Evolutionary conservation across 2,113 vertebrate genomes (phyloP), one percentile per base, ranked within the genome.

Genomic region (Pterocles gutturalis): DNA sequence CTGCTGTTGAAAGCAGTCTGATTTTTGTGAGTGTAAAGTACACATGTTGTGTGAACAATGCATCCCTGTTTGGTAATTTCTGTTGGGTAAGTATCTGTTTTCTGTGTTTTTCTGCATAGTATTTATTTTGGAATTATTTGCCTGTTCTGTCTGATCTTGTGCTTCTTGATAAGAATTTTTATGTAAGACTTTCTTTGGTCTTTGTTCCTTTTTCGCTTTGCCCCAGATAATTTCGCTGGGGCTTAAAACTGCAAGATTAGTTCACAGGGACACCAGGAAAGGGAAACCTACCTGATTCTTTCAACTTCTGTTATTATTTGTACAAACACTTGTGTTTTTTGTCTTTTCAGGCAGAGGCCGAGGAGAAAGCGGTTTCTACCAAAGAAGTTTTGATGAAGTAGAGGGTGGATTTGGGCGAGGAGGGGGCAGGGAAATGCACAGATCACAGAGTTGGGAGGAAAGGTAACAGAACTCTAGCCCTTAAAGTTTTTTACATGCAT

Each of bases 371-470:
- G 99, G 99, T 96, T 99, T 99, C 99, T 99, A 99, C 99, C 99
- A 99, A 99, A 99, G 99, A 99, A 99, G 99, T 98, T 99, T 99
- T 99, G 99, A 99, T 96, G 99, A 99, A 96, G 99, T 99, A 90
- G 99, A 99, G 97, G 99, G 99, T 95, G 98, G 98, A 90, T 99
- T 99, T 98, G 99, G 99, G 88, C 99, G 99, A 96, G 99, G 99
- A 97, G 99, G 96, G 71, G 98, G 98, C 96, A 98, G 99, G 97
- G 99, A 99, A 98, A 99, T 99, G 99, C 99, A 99, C 97, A 99
- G 99, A 95, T 99, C 99, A 88, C 99, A 99, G 97, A 99, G 99
- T 96, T 99, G 99, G 99, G 99, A 99, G 98, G 99, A 99, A 98
- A 99, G 99, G 99, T 99, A 99, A 96, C 69, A 95, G 61, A 93